Evolutionary conservation across 2,888 invertebrate genomes (phyloP).

Genomic region (Liopterus haemorrhoidalis): DNA sequence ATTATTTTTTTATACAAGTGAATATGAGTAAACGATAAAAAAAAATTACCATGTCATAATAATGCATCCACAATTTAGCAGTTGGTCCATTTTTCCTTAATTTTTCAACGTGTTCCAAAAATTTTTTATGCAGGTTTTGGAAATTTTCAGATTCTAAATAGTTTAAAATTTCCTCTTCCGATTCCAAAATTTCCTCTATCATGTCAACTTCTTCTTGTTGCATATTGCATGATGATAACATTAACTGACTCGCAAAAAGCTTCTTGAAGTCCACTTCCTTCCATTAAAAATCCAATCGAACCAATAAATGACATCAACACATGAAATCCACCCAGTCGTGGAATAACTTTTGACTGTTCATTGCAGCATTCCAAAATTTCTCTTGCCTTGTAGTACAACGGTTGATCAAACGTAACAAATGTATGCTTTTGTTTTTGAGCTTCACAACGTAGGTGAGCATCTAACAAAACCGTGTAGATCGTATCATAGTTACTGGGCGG

Average conservation of each 20-base stretch:
- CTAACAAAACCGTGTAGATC: constrained; percentile 25
- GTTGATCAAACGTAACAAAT: constrained; percentile 34
- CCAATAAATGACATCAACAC: constrained; percentile 31
- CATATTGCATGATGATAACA: constrained; percentile 3
- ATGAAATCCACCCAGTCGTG: constrained; percentile 31
- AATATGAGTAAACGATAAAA: constrained; percentile 36
- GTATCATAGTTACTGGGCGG: constrained; percentile 28
- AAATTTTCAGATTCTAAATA: constrained; percentile 7
- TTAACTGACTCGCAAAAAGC: constrained; percentile 19
- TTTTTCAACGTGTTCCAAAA: constrained; percentile 51
- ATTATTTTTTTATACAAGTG: no score
- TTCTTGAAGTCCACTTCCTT: constrained; percentile 32
- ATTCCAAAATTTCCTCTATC: constrained; percentile 18
- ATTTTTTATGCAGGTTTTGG: constrained; percentile 36
- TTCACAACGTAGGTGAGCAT: constrained; percentile 23
- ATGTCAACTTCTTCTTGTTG: constrained; percentile 15
- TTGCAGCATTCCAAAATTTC: constrained; percentile 24
- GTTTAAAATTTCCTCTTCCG: constrained; percentile 24
- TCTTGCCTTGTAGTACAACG: constrained; percentile 31
- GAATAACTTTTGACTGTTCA: constrained; percentile 21
- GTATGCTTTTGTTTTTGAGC: constrained; percentile 24
- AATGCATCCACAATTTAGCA: constrained; percentile 33
- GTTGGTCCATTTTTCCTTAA: constrained; percentile 30
- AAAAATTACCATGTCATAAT: constrained; percentile 35
- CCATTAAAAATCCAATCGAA: constrained; percentile 29